These are phyloP conservation scores for Clitarchus hookeri DNA, from an alignment of 2,888 invertebrate genomes.

Conservation along the genomic window DNA sequence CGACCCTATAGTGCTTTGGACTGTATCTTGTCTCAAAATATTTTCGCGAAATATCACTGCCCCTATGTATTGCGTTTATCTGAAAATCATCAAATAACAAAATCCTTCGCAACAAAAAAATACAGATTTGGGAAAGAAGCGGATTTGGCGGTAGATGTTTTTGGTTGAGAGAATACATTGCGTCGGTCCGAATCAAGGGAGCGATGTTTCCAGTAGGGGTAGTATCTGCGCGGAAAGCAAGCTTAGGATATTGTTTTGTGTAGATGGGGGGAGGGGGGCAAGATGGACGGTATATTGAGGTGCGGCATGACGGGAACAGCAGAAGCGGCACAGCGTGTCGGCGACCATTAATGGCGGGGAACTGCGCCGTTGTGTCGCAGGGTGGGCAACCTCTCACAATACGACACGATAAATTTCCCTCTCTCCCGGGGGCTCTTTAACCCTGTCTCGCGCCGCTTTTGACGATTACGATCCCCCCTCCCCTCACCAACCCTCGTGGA, in stretches of 20 bases:
- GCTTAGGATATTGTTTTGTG: background rate
- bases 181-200: background rate
- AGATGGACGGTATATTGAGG: constrained; percentile 7
- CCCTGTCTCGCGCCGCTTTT: constrained; percentile 14
- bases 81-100: too few species aligned
- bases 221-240: background rate
- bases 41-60: too few species aligned
- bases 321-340: constrained; percentile 4
- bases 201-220: background rate
- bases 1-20: too few species aligned
- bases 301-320: background rate
- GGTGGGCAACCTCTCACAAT: constrained; percentile 8
- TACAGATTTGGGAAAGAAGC: background rate
- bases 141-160: background rate
- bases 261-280: background rate
- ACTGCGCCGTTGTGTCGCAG: background rate
- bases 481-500: too few species aligned
- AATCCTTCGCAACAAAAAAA: too few species aligned
- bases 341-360: constrained; percentile 1
- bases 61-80: too few species aligned
- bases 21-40: too few species aligned
- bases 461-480: background rate
- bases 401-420: constrained; percentile 14
- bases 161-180: background rate
- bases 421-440: background rate